Evolutionary conservation across 1,140 invertebrate species (phyloP), one percentile per base, ranked within the genome.

Genomic region (Telenomus remus): DNA sequence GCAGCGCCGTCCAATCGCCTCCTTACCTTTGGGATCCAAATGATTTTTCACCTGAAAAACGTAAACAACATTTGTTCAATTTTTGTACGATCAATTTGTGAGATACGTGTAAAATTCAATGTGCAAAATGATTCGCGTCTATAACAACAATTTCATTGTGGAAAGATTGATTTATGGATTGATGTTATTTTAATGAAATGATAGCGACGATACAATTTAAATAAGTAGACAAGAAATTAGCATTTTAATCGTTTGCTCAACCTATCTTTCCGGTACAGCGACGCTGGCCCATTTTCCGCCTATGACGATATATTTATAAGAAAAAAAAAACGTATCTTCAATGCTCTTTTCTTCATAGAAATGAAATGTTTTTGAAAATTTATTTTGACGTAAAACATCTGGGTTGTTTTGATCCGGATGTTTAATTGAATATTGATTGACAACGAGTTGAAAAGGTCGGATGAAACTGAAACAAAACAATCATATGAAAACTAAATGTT

Each of bases 211-310:
- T n/a, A n/a, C 46, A 27, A 27, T n/a, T 44, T 34, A 47, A 60
- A 44, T 42, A 54, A 37, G 56, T 47, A 53, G 50, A 72, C 57
- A 44, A 44, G 65, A 44, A 53, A 79, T 80, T 80, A 76, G 72
- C 79, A 79, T 80, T 79, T 80, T 80, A 80, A 81, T 79, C 77
- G 79, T 74, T 70, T 70, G 49, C 76, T 71, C 70, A 60, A 44
- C 37, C 50, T 53, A 63, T 76, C 57, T 74, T 72, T 63, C 66
- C 72, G 79, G 68, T 77, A 72, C 68, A 80, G 64, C 79, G 61
- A n/a, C 19, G 61, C 16, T 54, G 59, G 33, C 44, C 54, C 34
- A 55, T 47, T 72, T 49, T 60, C 43, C 46, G 50, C 57, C 55
- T 71, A 70, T 56, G 14, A 66, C 44, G 19, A 27, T 66, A 66